phyloP scores from a whole-genome alignment of 92 coral and sea anemone species.

The Porites divaricata region DNA sequence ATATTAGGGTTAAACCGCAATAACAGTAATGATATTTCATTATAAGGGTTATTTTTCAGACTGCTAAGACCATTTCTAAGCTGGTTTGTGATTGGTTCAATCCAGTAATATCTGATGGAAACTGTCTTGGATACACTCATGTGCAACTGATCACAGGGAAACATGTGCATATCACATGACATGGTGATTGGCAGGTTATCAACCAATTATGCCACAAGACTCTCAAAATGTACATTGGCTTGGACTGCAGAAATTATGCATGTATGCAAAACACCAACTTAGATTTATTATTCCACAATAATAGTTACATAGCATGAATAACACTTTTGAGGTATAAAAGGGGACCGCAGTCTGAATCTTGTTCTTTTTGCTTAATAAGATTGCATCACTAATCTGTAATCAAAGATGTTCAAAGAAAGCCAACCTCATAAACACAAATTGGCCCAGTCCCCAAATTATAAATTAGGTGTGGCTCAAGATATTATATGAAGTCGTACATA shows the following conservation, averaged over 20 bases:
- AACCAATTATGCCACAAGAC: conserved; percentile 55
- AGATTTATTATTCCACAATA: no score
- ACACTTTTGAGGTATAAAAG: no score
- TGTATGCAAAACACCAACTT: background rate
- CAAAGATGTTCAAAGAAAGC: no score
- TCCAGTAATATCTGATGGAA: conserved; percentile 95
- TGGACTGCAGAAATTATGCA: background rate
- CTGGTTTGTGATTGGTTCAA: conserved; percentile 83
- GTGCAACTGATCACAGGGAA: conserved; percentile 73
- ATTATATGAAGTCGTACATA: no score
- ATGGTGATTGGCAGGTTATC: conserved; percentile 54
- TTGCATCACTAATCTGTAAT: no score
- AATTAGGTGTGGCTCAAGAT: no score
- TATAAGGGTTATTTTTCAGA: background rate
- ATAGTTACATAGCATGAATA: no score
- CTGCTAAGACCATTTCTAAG: conserved; percentile 38
- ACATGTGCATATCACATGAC: conserved; percentile 57
- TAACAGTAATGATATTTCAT: no score
- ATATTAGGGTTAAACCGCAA: background rate
- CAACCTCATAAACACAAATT: no score
- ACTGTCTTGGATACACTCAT: conserved; percentile 92
- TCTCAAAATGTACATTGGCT: conserved; percentile 12
- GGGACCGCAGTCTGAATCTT: no score
- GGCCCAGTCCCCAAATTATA: no score
- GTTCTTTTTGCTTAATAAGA: no score